A percentile compares a stretch with the other conserved stretches of the same genome.
phyloP scores from a whole-genome alignment of 2,888 invertebrate genomes.

The Sepioteuthis lessoniana region DNA sequence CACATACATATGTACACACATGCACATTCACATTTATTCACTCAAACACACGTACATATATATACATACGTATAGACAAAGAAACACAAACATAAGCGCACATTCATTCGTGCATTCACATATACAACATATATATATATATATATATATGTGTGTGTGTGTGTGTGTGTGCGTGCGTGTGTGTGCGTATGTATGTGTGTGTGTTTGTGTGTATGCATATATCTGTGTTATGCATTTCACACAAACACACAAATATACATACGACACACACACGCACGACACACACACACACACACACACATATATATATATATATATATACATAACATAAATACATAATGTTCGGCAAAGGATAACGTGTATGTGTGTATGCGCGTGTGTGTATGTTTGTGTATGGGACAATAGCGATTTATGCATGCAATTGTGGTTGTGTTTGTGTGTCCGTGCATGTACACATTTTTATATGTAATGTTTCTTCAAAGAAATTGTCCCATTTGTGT shows the following conservation, averaged over 20 bases:
- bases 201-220: not conserved
- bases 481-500: not conserved
- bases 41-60: not conserved
- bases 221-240: too few species aligned
- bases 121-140: not conserved
- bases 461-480: not conserved
- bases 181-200: not conserved
- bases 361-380: not conserved
- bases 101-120: constrained; percentile 4
- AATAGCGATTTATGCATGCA: not conserved
- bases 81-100: constrained; percentile 23
- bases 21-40: constrained; percentile 14
- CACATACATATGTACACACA: constrained; percentile 34
- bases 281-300: not conserved
- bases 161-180: not conserved
- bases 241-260: too few species aligned
- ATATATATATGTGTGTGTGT: not conserved
- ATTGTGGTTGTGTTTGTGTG: not conserved
- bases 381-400: not conserved
- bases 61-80: constrained; percentile 33
- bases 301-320: not conserved
- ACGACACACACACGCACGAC: not conserved
- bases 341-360: constrained; percentile 33
- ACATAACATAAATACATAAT: constrained; percentile 23
- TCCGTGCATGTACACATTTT: not conserved